Conservation (phyloP, 30 jellyfish, hydroid and myxozoan genomes). For the Cassiopea andromeda region DNA sequence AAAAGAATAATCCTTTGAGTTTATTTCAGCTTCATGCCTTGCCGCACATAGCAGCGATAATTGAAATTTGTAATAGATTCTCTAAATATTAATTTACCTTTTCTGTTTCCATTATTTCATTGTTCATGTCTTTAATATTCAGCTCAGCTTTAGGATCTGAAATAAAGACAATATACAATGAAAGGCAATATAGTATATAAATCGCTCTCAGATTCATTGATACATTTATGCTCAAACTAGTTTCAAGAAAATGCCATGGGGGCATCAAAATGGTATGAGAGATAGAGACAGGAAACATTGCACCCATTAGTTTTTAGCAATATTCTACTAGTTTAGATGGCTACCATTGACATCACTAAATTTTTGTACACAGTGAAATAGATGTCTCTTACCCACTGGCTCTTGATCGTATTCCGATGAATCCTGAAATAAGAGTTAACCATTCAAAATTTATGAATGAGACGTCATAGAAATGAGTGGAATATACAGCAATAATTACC, state of each 20-base stretch:
- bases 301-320: too few relatives aligned
- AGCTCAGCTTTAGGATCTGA: conserved; percentile 84
- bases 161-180: not conserved
- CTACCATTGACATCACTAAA: not conserved
- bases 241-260: too few relatives aligned
- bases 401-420: conserved; percentile 60
- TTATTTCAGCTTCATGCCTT: too few relatives aligned
- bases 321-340: too few relatives aligned
- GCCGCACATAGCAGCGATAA: too few relatives aligned
- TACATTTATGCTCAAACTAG: not conserved
- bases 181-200: not conserved
- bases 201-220: not conserved
- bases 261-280: too few relatives aligned
- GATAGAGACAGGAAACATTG: too few relatives aligned
- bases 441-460: not conserved
- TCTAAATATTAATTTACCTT: conserved; percentile 59
- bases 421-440: not conserved
- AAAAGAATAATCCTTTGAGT: too few relatives aligned
- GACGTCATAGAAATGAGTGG: too few relatives aligned
- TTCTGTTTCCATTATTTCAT: conserved; percentile 78
- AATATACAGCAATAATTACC: too few relatives aligned
- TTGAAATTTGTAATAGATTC: too few relatives aligned
- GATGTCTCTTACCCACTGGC: conserved; percentile 53
- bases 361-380: not conserved
- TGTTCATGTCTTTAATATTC: conserved; percentile 74